Evolutionary conservation across 2,113 vertebrate species (phyloP).

Genomic region (Aldabrachelys gigantea): DNA sequence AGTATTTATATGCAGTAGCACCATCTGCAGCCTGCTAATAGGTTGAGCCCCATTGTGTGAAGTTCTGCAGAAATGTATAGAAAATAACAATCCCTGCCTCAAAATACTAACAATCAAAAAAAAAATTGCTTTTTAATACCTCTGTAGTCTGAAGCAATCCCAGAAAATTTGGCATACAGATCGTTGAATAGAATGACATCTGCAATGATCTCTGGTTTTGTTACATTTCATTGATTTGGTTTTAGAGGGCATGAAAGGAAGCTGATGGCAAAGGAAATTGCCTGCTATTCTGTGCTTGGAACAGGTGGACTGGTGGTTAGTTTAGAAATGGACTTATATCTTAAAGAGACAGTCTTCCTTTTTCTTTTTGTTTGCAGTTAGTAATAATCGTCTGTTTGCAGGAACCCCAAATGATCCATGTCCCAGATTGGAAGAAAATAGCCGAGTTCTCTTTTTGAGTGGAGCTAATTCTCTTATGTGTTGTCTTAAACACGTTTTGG

Average conservation of each 20-base stretch:
- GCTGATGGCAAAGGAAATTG: neutral
- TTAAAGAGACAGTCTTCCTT: neutral
- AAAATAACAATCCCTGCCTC: neutral
- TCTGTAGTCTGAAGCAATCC: neutral
- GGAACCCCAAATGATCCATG: too few relatives aligned
- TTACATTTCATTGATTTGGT: neutral
- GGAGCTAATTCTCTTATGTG: too few relatives aligned
- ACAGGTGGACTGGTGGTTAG: neutral
- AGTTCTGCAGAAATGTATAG: neutral
- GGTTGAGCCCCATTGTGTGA: neutral
- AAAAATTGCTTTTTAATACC: neutral
- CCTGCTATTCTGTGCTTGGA: neutral
- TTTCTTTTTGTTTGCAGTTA: too few relatives aligned
- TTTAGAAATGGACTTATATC: neutral
- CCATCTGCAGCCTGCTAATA: neutral
- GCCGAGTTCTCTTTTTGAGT: too few relatives aligned
- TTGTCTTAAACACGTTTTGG: too few relatives aligned
- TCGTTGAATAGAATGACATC: neutral
- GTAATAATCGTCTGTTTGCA: too few relatives aligned
- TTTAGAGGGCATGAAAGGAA: neutral
- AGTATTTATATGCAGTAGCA: neutral
- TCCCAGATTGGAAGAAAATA: too few relatives aligned
- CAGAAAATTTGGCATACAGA: neutral
- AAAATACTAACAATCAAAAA: neutral
- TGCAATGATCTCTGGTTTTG: neutral